Base-by-base conservation (phyloP, 2,888 invertebrate species). In the Sturmia bella region DNA sequence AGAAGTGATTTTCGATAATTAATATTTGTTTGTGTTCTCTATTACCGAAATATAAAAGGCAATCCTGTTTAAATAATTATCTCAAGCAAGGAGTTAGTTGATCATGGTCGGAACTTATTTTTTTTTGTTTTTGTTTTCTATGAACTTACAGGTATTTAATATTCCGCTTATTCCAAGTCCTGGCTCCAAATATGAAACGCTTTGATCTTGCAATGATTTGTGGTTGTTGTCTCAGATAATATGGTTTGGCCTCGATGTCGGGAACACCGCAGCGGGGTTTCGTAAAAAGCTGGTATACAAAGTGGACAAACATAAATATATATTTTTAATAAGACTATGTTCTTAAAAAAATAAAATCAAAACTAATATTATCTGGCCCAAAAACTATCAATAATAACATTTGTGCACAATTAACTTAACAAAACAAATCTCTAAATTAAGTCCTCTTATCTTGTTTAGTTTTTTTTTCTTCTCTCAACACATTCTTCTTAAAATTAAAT, bases 241-340 rank as follows among this genome's bases (percentile, higher is more conserved):
- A 84, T n/a, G 84, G 85, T 6, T 73, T 83, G 13, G 75, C 84
- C 0, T 92, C 89, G 9, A 95, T 92, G 86, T 96, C 96, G 56
- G 94, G 93, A 1, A 95, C 93, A 3, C 96, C 96, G 88, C 96
- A 96, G 21, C 96, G 92, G 52, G 93, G 94, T 61, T 92, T 92
- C 57, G 90, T 92, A 91, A 95, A 93, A 21, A 96, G 91, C 94
- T 95, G 86, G 45, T 91, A 87, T 69, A 61, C 59, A 56, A 39
- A 12, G n/a, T 15, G 3, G 21, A 64, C n/a, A 50, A 64, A 39
- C n/a, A 66, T 27, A 27, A 27, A 27, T 6, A 27, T 32, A 32
- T 9, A 7, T 32, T 3, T 32, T 7, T 32, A 7, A 7, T 6
- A 32, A 3, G 1, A 32, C 7, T 32, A 9, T 7, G 32, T 7